A percentile compares a stretch with the other conserved stretches of the same genome.
These are phyloP conservation scores for Podarcis cretensis DNA, from an alignment of 2,113 vertebrate genomes.

Conservation along the genomic window DNA sequence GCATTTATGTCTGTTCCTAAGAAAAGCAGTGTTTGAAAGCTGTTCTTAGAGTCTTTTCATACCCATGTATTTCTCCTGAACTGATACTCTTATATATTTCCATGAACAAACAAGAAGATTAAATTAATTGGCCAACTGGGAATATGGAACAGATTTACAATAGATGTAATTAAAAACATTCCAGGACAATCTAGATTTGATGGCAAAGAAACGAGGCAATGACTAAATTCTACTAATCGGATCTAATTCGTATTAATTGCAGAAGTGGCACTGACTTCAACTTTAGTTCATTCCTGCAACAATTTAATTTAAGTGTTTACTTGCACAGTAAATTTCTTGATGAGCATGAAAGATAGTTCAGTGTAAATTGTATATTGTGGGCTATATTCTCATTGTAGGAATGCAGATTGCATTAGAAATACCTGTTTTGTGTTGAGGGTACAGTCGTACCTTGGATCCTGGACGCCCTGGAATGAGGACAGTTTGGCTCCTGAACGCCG, in stretches of 20 bases:
- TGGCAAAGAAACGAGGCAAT: conserved; percentile 29
- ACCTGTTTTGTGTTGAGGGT: background rate
- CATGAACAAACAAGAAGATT: conserved; percentile 64
- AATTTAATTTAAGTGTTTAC: conserved; percentile 8
- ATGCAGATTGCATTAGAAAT: background rate
- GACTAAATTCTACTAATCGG: conserved; percentile 36
- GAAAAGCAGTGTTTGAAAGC: background rate
- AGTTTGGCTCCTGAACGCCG: no score
- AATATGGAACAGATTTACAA: conserved; percentile 61
- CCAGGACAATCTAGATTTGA: conserved; percentile 64
- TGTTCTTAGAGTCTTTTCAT: background rate
- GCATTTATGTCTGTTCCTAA: background rate
- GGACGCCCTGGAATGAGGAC: no score
- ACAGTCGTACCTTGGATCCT: no score
- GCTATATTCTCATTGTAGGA: background rate
- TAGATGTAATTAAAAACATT: conserved; percentile 64
- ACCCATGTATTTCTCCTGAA: background rate
- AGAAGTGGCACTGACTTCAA: conserved; percentile 7
- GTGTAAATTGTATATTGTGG: background rate
- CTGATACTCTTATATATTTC: conserved; percentile 21
- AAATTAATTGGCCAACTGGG: conserved; percentile 53
- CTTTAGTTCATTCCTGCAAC: conserved; percentile 29
- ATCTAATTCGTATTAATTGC: conserved; percentile 35
- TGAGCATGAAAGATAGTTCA: conserved; percentile 33
- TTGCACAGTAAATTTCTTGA: conserved; percentile 1